Base-by-base conservation (phyloP, 2,888 invertebrate genomes). In the Dendrolimus pini region DNA sequence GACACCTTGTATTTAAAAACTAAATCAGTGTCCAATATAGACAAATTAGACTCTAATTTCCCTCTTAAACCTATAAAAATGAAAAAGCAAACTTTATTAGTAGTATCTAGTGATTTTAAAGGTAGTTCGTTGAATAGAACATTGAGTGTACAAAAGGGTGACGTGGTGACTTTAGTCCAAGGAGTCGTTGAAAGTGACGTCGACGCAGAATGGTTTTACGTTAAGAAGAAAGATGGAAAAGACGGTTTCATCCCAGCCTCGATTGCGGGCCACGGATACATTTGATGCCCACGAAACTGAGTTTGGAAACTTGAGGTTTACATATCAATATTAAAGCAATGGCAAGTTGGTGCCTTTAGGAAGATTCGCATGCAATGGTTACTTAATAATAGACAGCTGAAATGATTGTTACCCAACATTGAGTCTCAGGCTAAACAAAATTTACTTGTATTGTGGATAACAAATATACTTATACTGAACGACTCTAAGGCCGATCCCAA, bases 181-280 rank as follows among this genome's bases (percentile, higher is more conserved):
- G 82, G 82, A 3, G 77, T 71, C 8, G 69, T 69, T 10, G 85
- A 86, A 59, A 75, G 81, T n/a, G 92, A 92, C 68, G 92, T 92
- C 53, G 92, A 92, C 62, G 90, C 92, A 1, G 95, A 95, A 60
- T 96, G 96, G 96, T 96, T 96, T 80, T 95, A 94, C 83, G 94
- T 96, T 54, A 91, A 92, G 72, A 93, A 93, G 65, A 92, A 92
- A 62, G 94, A 94, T 66, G 95, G 95, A 0, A 89, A 83, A 61
- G 94, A 94, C 71, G 96, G 96, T 54, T 95, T 94, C 69, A 96
- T 96, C 67, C 96, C 96, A 0, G 94, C 96, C 9, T 93, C 92
- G 55, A 92, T 95, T 14, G 95, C 95, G 55, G 96, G 95, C 6
- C 94, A 96, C 80, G 95, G 96, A 14, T 96, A 95, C 77, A 92